Base-by-base conservation (phyloP, 2,888 invertebrate species). In the Lissocephala sabroskyi region DNA sequence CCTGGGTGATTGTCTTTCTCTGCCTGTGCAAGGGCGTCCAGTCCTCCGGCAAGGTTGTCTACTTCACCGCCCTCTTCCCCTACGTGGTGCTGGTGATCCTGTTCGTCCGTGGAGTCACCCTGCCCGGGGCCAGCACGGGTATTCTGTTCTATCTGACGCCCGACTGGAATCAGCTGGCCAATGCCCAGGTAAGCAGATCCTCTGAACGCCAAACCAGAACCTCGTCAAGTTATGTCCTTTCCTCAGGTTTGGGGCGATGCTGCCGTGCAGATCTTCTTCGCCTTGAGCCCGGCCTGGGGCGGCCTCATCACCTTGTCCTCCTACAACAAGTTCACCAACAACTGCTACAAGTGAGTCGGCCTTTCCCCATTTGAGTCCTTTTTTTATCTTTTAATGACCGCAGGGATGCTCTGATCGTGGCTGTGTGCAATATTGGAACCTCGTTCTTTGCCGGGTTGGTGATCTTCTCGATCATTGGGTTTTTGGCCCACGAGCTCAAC, bases 211-310 rank as follows among this genome's bases (percentile, higher is more conserved):
- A n/a, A n/a, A n/a, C n/a, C n/a, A n/a, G n/a, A n/a, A n/a, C n/a
- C n/a, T n/a, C n/a, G n/a, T n/a, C n/a, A n/a, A n/a, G n/a, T n/a
- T n/a, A n/a, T n/a, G n/a, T n/a, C n/a, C n/a, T n/a, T 41, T 26
- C 59, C 53, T 1, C 53, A 90, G 90, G 91, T 92, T 10, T 92
- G 92, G 93, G 92, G 92, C 37, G 92, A 93, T 79, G 93, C 93
- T 0, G 92, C 93, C 1, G 92, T 93, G 16, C 94, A 95, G 84
- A 94, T 94, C 76, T 95, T 95, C 84, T 95, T 94, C 82, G 93
- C 94, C 0, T 84, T 95, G 17, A 93, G 93, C 68, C 93, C 93
- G 2, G 92, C 94, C 43, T 94, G 94, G 91, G 95, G 95, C 42
- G 95, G 94, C 30, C 87, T 95, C 10, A 93, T 94, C 45, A 94